These are phyloP conservation scores for Parasteatoda lunata DNA, from an alignment of 2,888 invertebrate species.

Conservation along the genomic window DNA sequence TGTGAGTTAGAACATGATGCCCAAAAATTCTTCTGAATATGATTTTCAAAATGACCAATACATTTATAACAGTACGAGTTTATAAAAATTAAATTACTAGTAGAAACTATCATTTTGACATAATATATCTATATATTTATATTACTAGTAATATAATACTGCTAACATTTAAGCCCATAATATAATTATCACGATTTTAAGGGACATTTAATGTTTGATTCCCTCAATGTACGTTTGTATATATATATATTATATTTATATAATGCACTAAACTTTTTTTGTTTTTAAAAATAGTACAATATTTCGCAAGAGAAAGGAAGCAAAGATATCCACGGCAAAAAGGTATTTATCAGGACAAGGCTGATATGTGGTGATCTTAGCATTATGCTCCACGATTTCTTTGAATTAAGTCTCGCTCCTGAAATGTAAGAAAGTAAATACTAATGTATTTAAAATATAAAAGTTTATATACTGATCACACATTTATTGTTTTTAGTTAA, in stretches of 20 bases:
- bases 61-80: background rate
- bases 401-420: conserved; percentile 4
- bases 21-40: too few relatives aligned
- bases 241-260: background rate
- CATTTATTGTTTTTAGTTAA: too few relatives aligned
- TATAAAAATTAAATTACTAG: background rate
- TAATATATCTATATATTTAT: background rate
- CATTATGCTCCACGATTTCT: background rate
- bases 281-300: background rate
- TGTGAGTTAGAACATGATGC: too few relatives aligned
- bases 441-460: too few relatives aligned
- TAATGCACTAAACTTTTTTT: background rate
- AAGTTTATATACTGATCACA: too few relatives aligned
- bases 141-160: background rate
- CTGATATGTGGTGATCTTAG: conserved; percentile 8
- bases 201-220: background rate
- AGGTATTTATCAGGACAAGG: background rate
- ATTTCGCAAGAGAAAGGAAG: background rate
- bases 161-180: conserved; percentile 5
- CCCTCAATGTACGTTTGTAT: background rate
- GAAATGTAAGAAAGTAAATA: background rate
- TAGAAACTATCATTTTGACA: background rate
- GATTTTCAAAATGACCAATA: too few relatives aligned
- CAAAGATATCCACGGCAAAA: background rate
- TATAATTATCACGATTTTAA: background rate